Conservation (phyloP, 2,888 invertebrate species). For the Sarcophaga carnaria region DNA sequence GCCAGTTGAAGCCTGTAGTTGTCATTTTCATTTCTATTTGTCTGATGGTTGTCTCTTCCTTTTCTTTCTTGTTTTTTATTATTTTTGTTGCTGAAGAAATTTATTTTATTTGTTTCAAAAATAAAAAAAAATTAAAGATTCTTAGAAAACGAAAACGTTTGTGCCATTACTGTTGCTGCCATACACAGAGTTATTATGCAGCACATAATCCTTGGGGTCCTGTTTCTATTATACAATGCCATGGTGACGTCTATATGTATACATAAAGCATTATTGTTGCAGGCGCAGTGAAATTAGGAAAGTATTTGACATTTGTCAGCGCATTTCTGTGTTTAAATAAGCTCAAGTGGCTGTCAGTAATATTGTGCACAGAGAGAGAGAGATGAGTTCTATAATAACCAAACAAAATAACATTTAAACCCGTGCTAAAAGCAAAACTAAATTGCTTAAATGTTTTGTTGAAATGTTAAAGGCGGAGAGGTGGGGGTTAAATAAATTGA, state of each 20-base stretch:
- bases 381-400: constrained; percentile 34
- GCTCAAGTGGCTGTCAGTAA: constrained; percentile 70
- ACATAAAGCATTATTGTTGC: constrained; percentile 8
- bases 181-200: constrained; percentile 22
- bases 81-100: constrained; percentile 34
- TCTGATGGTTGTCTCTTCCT: constrained; percentile 45
- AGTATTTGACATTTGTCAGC: constrained; percentile 77
- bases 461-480: constrained; percentile 55
- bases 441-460: constrained; percentile 17
- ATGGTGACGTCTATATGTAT: background rate
- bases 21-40: constrained; percentile 59
- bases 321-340: constrained; percentile 66
- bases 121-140: background rate
- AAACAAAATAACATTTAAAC: background rate
- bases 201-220: constrained; percentile 65
- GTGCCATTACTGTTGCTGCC: constrained; percentile 5
- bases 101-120: constrained; percentile 1
- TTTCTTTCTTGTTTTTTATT: constrained; percentile 12
- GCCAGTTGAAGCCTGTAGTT: constrained; percentile 40
- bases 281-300: constrained; percentile 38
- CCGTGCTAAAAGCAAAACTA: background rate
- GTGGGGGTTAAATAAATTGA: constrained; percentile 75
- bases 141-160: constrained; percentile 29
- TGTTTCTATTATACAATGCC: constrained; percentile 45
- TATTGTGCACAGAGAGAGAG: constrained; percentile 49